Evolutionary conservation across 2,113 vertebrate genomes (phyloP).

Genomic region (Notechis scutatus): DNA sequence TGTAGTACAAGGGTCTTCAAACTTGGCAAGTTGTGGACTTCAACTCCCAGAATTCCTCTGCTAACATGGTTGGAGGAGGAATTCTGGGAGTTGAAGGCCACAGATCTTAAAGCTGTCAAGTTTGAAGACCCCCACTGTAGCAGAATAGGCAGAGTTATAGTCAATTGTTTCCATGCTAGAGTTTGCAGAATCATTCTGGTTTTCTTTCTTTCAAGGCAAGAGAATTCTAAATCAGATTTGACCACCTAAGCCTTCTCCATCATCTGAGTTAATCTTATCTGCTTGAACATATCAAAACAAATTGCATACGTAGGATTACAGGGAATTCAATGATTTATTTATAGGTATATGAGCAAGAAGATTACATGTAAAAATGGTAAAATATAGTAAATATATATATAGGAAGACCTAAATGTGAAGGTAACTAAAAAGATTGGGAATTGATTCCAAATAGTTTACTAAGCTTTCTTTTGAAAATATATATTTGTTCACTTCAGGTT

Average conservation of each 20-base stretch:
- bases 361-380: neutral
- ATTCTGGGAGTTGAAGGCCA: too few species aligned
- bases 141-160: neutral
- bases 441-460: neutral
- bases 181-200: neutral
- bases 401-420: neutral
- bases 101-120: too few species aligned
- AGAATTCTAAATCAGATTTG: neutral
- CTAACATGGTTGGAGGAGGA: too few species aligned
- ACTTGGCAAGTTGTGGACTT: too few species aligned
- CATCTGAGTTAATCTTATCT: neutral
- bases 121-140: too few species aligned
- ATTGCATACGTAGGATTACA: neutral
- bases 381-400: neutral
- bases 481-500: slow-evolving; percentile 72
- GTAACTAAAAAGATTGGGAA: neutral
- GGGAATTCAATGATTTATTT: neutral
- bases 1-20: too few species aligned
- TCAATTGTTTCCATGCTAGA: neutral
- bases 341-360: neutral
- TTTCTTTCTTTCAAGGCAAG: neutral
- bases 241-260: neutral
- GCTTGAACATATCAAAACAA: neutral
- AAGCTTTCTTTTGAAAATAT: neutral
- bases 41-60: too few species aligned